These are phyloP conservation scores for Diadumene lineata DNA, from an alignment of 92 coral and sea anemone genomes.

Conservation along the genomic window DNA sequence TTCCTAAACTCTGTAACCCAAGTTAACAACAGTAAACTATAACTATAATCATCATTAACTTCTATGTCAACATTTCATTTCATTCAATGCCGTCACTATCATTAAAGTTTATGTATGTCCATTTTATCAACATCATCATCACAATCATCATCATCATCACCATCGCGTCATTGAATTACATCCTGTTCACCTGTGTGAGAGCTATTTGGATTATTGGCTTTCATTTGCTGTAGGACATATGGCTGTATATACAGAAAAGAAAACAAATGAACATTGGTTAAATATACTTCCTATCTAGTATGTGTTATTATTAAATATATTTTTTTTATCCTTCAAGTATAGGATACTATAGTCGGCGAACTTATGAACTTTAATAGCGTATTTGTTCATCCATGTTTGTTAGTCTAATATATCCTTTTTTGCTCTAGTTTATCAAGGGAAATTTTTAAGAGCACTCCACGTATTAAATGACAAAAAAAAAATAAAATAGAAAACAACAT, in stretches of 20 bases:
- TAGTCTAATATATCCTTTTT: no score
- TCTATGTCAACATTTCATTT: not conserved
- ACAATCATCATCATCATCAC: not conserved
- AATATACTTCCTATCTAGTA: not conserved
- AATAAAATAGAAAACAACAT: no score
- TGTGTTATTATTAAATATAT: not conserved
- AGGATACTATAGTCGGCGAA: no score
- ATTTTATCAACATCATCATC: slow-evolving; percentile 1
- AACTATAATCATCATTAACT: not conserved
- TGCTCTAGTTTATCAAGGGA: no score
- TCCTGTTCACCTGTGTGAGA: not conserved
- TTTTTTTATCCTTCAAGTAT: no score
- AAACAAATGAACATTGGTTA: not conserved
- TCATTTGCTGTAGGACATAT: slow-evolving; percentile 58
- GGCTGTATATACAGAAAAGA: slow-evolving; percentile 38
- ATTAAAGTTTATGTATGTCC: not conserved
- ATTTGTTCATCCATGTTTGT: no score
- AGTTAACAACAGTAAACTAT: no score
- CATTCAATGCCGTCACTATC: not conserved
- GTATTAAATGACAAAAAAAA: no score
- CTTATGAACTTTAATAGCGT: no score
- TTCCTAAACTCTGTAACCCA: no score
- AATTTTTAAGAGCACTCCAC: no score
- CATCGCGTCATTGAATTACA: not conserved
- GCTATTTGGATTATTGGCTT: slow-evolving; percentile 4